Evolutionary conservation across 53 echinoderm and acorn worm genomes (phyloP).

Genomic region (Glandiceps talaboti): DNA sequence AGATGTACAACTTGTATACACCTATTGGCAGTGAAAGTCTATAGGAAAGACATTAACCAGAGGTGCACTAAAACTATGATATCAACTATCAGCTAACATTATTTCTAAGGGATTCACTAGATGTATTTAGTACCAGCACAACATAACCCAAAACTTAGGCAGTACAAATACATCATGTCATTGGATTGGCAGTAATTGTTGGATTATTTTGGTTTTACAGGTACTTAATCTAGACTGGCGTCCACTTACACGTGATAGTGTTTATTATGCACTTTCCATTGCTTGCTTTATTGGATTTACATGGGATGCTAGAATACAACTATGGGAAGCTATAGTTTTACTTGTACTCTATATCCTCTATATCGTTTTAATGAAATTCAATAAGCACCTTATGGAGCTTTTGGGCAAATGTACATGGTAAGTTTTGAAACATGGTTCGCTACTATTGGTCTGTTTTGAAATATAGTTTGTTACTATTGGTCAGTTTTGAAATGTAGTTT

Average conservation of each 20-base stretch:
- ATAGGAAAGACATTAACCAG: no score
- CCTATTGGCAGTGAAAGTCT: no score
- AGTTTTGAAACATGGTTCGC: not conserved
- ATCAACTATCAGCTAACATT: no score
- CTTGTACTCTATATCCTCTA: slow-evolving; percentile 59
- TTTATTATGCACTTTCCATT: slow-evolving; percentile 71
- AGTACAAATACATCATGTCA: no score
- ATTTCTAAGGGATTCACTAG: no score
- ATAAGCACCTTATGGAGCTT: slow-evolving; percentile 52
- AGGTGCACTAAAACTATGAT: no score
- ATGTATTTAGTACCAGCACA: no score
- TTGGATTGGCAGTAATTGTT: no score
- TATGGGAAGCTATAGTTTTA: slow-evolving; percentile 54
- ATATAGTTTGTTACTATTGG: not conserved
- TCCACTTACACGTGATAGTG: slow-evolving; percentile 68
- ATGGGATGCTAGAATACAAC: slow-evolving; percentile 62
- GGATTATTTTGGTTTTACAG: no score
- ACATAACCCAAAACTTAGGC: no score
- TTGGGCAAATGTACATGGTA: slow-evolving; percentile 32
- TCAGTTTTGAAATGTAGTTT: not conserved
- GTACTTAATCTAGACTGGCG: slow-evolving; percentile 84
- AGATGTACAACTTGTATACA: no score
- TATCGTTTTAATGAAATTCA: slow-evolving; percentile 90
- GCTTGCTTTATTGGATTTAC: slow-evolving; percentile 72
- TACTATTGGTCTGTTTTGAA: not conserved